Base-by-base conservation (phyloP, 2,113 vertebrate genomes). In the Ciconia stormi region DNA sequence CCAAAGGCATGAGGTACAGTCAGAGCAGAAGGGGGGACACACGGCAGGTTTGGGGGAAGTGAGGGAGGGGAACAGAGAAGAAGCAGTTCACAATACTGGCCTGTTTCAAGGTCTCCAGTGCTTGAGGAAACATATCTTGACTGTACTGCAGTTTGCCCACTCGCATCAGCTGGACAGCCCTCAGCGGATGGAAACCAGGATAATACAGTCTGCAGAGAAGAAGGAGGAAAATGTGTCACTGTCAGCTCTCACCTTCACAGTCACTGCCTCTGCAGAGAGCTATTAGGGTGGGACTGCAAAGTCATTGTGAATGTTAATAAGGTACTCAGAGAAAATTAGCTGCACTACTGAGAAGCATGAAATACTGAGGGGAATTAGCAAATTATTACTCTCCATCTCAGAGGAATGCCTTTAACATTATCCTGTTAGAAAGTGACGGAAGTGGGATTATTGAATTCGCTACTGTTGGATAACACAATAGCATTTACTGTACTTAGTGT, bases 131-230 rank as follows among this genome's bases (percentile, higher is more conserved):
- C 93, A 97, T 97, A 80, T 94, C 98, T 93, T 99, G 98, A 77
- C 98, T 98, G 80, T 99, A 97, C 95, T 99, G 99, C 82, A 99
- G 96, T 82, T 99, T 99, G 82, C 99, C 99, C 9, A 99, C 98
- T 95, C 99, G 98, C 98, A 99, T 98, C 71, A 99, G 98, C 97
- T 99, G 99, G 66, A 99, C 92, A 8, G 98, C 99, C 77, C 98
- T 97, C 83, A 99, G 98, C 0, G 99, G 99, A 94, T 99, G 99
- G 96, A 98, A 98, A 70, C 99, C 98, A 11, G 98, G 97, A 96
- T 97, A 99, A 92, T 99, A 99, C 6, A 98, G 66, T 63, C 99
- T 99, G 90, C 17, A 93, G 90, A 96, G 93, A 73, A 96, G 95
- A 95, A 40, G 52, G 55, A 93, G 67, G 91, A 93, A 98, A 91